phyloP scores from a whole-genome alignment of 2,888 invertebrate genomes.

The Cryptocephalus primarius region DNA sequence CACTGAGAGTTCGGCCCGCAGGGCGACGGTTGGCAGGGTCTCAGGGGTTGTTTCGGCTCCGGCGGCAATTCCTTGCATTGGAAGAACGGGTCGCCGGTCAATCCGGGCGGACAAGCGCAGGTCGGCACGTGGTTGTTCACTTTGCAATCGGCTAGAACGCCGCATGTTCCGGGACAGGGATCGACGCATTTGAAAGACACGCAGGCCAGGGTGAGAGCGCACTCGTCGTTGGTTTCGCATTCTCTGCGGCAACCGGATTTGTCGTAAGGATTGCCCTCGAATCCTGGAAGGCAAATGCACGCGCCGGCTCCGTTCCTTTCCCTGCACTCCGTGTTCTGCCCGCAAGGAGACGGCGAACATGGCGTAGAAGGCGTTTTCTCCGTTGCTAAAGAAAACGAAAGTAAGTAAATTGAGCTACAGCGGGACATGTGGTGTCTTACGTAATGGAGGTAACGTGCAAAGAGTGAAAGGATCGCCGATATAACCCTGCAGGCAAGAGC shows the following conservation, averaged over 20 bases:
- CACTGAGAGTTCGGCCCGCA: conserved; percentile 85
- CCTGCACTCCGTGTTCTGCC: conserved; percentile 73
- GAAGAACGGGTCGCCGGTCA: conserved; percentile 74
- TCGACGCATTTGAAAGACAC: conserved; percentile 73
- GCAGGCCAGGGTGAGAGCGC: conserved; percentile 61
- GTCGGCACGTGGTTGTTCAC: conserved; percentile 71
- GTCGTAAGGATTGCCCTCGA: conserved; percentile 75
- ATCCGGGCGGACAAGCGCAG: conserved; percentile 64
- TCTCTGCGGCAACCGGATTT: conserved; percentile 59
- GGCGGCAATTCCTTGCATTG: conserved; percentile 51
- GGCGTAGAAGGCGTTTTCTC: conserved; percentile 55
- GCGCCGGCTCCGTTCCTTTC: conserved; percentile 78
- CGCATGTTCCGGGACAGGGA: conserved; percentile 78
- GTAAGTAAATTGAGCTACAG: neutral
- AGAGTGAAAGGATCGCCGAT: conserved; percentile 62
- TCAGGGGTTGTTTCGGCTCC: conserved; percentile 39
- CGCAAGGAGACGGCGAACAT: conserved; percentile 75
- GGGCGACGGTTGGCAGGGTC: conserved; percentile 74
- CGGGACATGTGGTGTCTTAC: conserved; percentile 25
- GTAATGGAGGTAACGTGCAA: conserved; percentile 37
- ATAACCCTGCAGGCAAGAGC: conserved; percentile 72
- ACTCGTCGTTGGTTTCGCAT: conserved; percentile 71
- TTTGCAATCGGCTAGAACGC: conserved; percentile 64
- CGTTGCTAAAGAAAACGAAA: conserved; percentile 39
- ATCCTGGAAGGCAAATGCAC: conserved; percentile 68